Base-by-base conservation (phyloP, 2,888 invertebrate genomes). In the Alloscopus bannaensis region DNA sequence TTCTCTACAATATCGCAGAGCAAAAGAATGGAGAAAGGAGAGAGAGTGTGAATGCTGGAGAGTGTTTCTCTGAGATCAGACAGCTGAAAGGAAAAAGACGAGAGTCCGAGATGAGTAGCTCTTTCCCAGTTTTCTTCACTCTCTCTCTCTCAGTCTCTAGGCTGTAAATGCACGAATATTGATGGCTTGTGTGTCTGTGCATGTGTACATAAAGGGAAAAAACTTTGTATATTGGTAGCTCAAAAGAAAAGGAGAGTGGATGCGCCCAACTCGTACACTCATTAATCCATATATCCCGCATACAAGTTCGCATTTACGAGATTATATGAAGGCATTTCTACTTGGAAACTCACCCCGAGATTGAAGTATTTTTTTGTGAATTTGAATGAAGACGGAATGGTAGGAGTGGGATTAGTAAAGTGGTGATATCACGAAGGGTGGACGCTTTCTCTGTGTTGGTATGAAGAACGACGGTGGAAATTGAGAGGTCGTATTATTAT, bases 401-500 rank as follows among this genome's bases (percentile, higher is more conserved):
- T 29, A 36, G 59, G 42, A 45, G 47, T 45, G 36, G 45, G 36
- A 62, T 50, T 57, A 57, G 42, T 40, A 36, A 50, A 66, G n/a
- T 13, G 16, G 40, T 22, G 40, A 40, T 68, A 36, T 36, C 52
- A 16, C 6, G 36, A 6, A 36, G 36, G 36, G 36, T 13, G 36
- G 36, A 8, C 8, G 36, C 13, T 13, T 28, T 1, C 24, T 42
- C 28, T 4, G 16, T 13, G 1, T 66, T 18, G 66, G 45, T 55
- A 59, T 31, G 18, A 1, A 75, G 50, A 52, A 45, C 22, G 11
- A n/a, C 57, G 36, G 65, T 66, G 66, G 59, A 75, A 76, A 76
- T 76, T 69, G 76, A 76, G 76, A 76, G 69, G 62, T 69, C 55
- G 31, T 77, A 70, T 70, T 69, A 70, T 77, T 77, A 70, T 70